phyloP scores from a whole-genome alignment of 2,888 invertebrate genomes.

The Hecatera dysodea region DNA sequence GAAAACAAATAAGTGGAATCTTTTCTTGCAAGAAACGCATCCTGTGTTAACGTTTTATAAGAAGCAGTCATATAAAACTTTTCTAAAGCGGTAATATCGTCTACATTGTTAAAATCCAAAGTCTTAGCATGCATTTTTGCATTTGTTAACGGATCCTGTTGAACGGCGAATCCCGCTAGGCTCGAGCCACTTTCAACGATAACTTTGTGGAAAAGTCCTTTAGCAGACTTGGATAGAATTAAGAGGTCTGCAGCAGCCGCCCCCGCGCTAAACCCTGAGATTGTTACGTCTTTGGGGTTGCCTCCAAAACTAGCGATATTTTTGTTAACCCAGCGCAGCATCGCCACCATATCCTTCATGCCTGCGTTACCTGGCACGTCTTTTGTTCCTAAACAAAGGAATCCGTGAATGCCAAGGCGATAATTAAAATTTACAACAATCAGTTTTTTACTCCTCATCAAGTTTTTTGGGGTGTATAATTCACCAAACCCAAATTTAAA shows the following conservation, averaged over 20 bases:
- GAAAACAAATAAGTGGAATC: slow-evolving; percentile 65
- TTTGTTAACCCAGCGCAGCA: slow-evolving; percentile 71
- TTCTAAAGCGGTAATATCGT: slow-evolving; percentile 73
- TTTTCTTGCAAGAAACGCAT: slow-evolving; percentile 56
- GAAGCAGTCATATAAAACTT: slow-evolving; percentile 71
- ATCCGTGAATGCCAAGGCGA: slow-evolving; percentile 69
- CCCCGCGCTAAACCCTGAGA: slow-evolving; percentile 73
- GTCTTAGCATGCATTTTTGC: slow-evolving; percentile 70
- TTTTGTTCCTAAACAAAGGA: slow-evolving; percentile 72
- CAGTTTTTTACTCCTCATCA: slow-evolving; percentile 61
- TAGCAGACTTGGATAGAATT: slow-evolving; percentile 67
- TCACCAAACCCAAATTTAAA: slow-evolving; percentile 64
- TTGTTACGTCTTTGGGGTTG: slow-evolving; percentile 74
- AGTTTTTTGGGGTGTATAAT: slow-evolving; percentile 15
- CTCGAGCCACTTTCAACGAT: slow-evolving; percentile 74
- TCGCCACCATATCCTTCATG: slow-evolving; percentile 74
- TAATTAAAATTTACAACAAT: slow-evolving; percentile 72
- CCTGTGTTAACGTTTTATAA: slow-evolving; percentile 50
- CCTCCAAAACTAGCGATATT: slow-evolving; percentile 75
- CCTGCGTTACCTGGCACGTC: slow-evolving; percentile 75
- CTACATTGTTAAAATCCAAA: slow-evolving; percentile 67
- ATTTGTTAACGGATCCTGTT: slow-evolving; percentile 71
- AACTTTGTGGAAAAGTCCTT: slow-evolving; percentile 72
- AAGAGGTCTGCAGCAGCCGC: slow-evolving; percentile 69
- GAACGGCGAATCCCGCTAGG: slow-evolving; percentile 64